Conservation (phyloP, 2,888 invertebrate species). For the Idaea biselata region DNA sequence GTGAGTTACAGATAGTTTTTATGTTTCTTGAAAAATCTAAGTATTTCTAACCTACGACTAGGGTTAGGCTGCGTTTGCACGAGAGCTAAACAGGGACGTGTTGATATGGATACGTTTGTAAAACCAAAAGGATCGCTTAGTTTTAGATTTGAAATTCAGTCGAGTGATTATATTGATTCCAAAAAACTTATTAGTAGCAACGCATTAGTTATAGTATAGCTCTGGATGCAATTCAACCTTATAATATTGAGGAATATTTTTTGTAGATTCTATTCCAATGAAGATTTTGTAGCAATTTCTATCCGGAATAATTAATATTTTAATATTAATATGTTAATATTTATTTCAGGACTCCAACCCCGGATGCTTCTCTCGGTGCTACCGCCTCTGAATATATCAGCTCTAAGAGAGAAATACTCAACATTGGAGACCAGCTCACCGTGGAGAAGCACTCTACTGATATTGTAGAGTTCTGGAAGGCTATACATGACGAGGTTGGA, state of each 20-base stretch:
- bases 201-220: too few species aligned
- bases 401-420: slow-evolving; percentile 30
- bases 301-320: too few species aligned
- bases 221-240: too few species aligned
- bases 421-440: slow-evolving; percentile 41
- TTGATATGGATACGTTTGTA: too few species aligned
- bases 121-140: too few species aligned
- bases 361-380: slow-evolving; percentile 38
- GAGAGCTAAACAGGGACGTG: too few species aligned
- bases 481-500: slow-evolving; percentile 38
- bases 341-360: slow-evolving; percentile 50
- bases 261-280: too few species aligned
- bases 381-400: slow-evolving; percentile 39
- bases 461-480: slow-evolving; percentile 42
- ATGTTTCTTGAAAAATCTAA: neutral
- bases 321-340: neutral
- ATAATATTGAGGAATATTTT: too few species aligned
- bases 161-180: too few species aligned
- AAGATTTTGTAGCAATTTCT: too few species aligned
- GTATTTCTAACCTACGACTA: neutral
- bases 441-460: slow-evolving; percentile 28
- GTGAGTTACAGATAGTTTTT: slow-evolving; percentile 29
- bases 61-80: neutral
- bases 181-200: too few species aligned
- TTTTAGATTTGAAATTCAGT: too few species aligned